Percentiles rank a stretch among this genome's conserved stretches.
Evolutionary conservation across 2,797 vertebrate species (phyloP).

Genomic region (Threskiornis aethiopicus): DNA sequence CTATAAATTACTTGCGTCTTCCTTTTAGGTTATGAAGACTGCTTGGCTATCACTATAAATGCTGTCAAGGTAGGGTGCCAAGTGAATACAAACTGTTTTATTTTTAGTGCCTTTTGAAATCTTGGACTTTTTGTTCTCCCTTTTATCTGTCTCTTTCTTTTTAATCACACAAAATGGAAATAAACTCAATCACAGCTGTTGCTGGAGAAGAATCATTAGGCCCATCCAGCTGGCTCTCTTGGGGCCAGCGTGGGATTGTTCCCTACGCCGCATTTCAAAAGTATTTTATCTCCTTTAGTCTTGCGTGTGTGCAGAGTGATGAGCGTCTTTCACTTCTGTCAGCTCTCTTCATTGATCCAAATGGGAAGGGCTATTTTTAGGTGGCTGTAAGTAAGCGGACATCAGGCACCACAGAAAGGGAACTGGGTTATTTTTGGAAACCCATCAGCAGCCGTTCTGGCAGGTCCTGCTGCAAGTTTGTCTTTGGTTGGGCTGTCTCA

Average conservation of each 20-base stretch:
- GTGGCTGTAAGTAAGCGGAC: not conserved
- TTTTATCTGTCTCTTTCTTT: conserved; percentile 31
- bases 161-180: conserved; percentile 38
- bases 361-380: conserved; percentile 35
- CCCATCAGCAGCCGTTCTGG: not conserved
- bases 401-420: not conserved
- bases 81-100: not conserved
- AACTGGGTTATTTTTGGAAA: conserved; percentile 15
- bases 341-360: not conserved
- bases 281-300: not conserved
- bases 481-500: not conserved
- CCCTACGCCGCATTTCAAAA: not conserved
- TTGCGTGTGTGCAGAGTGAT: not conserved
- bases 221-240: conserved; percentile 36
- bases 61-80: conserved; percentile 23
- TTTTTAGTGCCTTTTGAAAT: conserved; percentile 48
- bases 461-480: not conserved
- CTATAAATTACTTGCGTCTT: not conserved
- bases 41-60: not conserved
- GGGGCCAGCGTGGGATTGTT: not conserved
- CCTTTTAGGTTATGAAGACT: not conserved
- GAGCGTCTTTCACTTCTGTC: not conserved
- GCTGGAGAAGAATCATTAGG: conserved; percentile 26
- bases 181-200: conserved; percentile 37
- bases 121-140: conserved; percentile 43